These are phyloP conservation scores for Pitta sordida DNA, from an alignment of 2,113 vertebrate genomes.

Conservation along the genomic window DNA sequence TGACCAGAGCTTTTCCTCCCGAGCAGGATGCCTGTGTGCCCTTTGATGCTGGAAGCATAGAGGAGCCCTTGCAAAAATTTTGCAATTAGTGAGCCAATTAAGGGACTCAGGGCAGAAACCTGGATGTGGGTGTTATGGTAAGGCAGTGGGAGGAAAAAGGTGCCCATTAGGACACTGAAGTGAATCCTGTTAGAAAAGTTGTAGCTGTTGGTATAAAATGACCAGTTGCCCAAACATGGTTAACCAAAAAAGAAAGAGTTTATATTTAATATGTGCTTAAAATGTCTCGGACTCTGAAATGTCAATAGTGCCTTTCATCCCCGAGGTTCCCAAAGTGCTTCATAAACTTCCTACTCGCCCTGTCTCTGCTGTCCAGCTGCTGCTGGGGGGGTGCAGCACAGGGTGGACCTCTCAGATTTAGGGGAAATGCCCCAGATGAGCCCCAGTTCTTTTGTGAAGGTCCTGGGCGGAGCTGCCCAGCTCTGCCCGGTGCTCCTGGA, in stretches of 20 bases:
- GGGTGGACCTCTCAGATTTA: not conserved
- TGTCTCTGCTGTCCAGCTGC: not conserved
- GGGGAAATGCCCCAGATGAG: not conserved
- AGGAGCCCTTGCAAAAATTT: not conserved
- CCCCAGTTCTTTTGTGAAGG: not conserved
- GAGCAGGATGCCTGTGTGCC: not conserved
- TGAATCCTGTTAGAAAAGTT: not conserved
- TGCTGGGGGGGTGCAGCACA: not conserved
- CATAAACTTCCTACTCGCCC: not conserved
- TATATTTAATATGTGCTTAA: slow-evolving; percentile 25
- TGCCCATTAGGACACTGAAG: not conserved
- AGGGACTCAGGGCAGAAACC: not conserved
- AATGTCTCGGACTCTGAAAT: not conserved
- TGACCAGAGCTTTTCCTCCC: slow-evolving; percentile 37
- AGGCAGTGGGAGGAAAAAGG: not conserved
- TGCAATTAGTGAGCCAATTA: slow-evolving; percentile 34
- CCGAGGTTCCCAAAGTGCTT: not conserved
- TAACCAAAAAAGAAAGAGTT: slow-evolving; percentile 46
- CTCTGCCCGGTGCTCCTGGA: not conserved
- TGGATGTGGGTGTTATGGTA: not conserved
- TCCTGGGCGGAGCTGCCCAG: not conserved
- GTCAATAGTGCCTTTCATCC: slow-evolving; percentile 47
- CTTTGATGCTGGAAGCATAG: not conserved
- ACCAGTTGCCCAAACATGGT: slow-evolving; percentile 20
- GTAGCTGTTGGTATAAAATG: slow-evolving; percentile 10